Conservation (phyloP, 2,113 vertebrate species). For the Boulengeromyrus knoepffleri region DNA sequence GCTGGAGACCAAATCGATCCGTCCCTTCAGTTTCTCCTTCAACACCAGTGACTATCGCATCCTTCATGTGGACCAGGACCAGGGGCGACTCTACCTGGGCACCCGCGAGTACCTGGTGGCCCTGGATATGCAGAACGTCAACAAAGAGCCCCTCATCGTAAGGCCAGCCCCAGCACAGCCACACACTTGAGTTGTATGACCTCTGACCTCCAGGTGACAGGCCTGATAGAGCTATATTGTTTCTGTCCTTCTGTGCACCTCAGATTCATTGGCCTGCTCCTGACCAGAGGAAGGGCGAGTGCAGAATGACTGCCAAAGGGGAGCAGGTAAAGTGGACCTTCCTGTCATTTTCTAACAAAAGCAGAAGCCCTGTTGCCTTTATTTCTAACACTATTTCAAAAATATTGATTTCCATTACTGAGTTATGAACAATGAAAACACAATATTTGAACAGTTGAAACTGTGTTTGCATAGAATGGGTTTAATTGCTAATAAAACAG, state of each 20-base stretch:
- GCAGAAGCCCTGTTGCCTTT: not conserved
- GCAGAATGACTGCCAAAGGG: constrained; percentile 73
- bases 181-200: not conserved
- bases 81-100: constrained; percentile 73
- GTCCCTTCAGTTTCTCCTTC: constrained; percentile 71
- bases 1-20: constrained; percentile 64
- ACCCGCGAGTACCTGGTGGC: constrained; percentile 73
- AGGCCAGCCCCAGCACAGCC: constrained; percentile 24
- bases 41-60: constrained; percentile 76
- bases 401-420: not conserved
- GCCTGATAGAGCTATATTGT: not conserved
- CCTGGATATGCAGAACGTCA: constrained; percentile 75
- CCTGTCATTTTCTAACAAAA: not conserved
- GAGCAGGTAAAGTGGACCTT: constrained; percentile 50
- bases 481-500: not conserved
- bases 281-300: constrained; percentile 66
- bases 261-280: constrained; percentile 77
- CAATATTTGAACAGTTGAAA: not conserved
- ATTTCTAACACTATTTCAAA: not conserved
- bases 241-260: not conserved
- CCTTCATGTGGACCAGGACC: constrained; percentile 73
- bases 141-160: constrained; percentile 77
- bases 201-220: not conserved
- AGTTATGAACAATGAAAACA: not conserved
- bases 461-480: not conserved